Evolutionary conservation across 2,797 vertebrate genomes (phyloP), one percentile per base, ranked within the genome.

Genomic region (Sphenodon punctatus): DNA sequence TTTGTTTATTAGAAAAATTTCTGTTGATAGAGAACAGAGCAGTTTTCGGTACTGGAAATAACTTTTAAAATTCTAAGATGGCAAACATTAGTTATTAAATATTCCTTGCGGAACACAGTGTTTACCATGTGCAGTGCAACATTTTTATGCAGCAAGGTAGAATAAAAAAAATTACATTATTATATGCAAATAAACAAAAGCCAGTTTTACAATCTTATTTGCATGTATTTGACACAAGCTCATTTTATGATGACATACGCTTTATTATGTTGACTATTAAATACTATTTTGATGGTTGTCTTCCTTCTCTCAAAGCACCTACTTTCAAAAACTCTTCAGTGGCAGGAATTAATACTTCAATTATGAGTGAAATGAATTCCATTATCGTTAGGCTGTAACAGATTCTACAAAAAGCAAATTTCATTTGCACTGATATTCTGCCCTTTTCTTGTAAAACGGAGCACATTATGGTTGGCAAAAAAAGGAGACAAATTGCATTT

Each of bases 301-400:
- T 80, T 73, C 73, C 61, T 42, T 78, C 77, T 89, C 60, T 82
- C 56, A 80, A 83, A 79, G 69, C 41, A 4, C 68, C 49, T 38
- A 58, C 22, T 71, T 78, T 76, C 34, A 42, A 75, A 77, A 84
- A 70, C 16, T 75, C 49, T 75, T 86, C 19, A 17, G 41, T 60
- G 46, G 49, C 75, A 77, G 67, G 84, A 86, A 78, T 73, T 79
- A 88, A 86, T 81, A 59, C 23, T 72, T 82, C 71, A 89, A 67
- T 87, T 90, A 86, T n/a, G 84, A 84, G 66, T 85, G 72, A 82
- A 84, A 61, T 79, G 58, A 84, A 89, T 85, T 70, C 25, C 53
- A 72, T 72, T 89, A 43, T 59, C 46, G 30, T 80, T 71, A 79
- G 56, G 30, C 34, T 75, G 76, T 42, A 58, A 80, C 39, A 20